phyloP scores from a whole-genome alignment of 53 echinoderm and acorn worm species.

The Actinopyga echinites region DNA sequence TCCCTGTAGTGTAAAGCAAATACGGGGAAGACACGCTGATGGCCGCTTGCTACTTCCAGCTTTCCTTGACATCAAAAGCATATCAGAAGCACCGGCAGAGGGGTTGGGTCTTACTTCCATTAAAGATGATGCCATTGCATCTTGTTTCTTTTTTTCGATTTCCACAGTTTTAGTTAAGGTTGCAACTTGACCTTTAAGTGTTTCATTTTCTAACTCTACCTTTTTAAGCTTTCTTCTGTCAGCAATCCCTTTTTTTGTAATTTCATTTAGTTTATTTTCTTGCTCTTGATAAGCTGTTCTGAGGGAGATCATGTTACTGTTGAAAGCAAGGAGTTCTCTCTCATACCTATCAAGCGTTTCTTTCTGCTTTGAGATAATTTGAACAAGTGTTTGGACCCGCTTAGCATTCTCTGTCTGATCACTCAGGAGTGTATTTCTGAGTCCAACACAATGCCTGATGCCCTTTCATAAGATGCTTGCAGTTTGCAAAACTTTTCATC shows the following conservation, averaged over 20 bases:
- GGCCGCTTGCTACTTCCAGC: not conserved
- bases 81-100: not conserved
- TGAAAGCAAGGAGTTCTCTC: not conserved
- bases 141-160: not conserved
- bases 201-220: not conserved
- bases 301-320: not conserved
- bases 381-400: not conserved
- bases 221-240: not conserved
- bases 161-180: not conserved
- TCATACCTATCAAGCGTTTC: not conserved
- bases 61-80: not conserved
- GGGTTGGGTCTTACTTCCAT: conserved; percentile 26
- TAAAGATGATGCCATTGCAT: not conserved
- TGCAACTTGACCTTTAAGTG: not conserved
- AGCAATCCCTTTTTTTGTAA: not conserved
- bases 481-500: not conserved
- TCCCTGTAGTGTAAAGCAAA: no score
- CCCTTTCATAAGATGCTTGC: not conserved
- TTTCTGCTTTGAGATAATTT: not conserved
- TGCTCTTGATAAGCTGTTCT: not conserved
- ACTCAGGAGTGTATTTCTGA: not conserved
- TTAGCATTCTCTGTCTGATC: not conserved
- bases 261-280: not conserved
- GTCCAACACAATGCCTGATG: not conserved
- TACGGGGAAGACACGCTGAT: not conserved